Conservation (phyloP, 1,140 invertebrate genomes). For the Saccostrea cuccullata region DNA sequence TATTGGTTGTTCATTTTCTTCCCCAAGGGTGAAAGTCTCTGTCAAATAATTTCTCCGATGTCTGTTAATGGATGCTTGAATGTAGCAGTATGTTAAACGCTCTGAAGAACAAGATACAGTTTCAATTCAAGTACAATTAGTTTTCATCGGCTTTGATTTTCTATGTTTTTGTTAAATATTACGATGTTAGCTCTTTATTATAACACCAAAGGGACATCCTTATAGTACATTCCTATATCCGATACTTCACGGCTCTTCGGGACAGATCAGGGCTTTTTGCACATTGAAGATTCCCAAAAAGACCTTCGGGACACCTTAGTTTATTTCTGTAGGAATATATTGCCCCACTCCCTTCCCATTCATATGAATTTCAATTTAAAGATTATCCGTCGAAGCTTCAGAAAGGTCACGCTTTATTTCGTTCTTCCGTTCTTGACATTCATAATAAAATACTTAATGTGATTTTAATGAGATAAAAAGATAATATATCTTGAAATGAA, state of each 20-base stretch:
- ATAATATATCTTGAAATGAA: conserved; percentile 14
- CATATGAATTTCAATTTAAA: conserved; percentile 30
- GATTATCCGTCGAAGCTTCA: conserved; percentile 1
- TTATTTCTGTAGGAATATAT: conserved; percentile 24
- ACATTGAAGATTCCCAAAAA: background rate
- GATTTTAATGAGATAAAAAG: conserved; percentile 36
- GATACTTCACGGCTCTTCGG: conserved; percentile 8
- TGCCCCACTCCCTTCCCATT: conserved; percentile 11
- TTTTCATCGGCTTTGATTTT: background rate
- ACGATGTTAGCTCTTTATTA: background rate
- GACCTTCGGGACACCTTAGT: conserved; percentile 14
- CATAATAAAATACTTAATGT: conserved; percentile 32
- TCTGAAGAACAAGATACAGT: background rate
- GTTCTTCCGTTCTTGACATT: conserved; percentile 32
- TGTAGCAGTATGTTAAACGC: background rate
- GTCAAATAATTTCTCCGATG: conserved; percentile 23
- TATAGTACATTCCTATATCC: conserved; percentile 20
- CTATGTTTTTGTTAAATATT: background rate
- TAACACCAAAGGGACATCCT: background rate
- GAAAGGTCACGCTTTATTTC: conserved; percentile 27
- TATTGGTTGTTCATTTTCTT: conserved; percentile 15
- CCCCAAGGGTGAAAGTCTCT: background rate
- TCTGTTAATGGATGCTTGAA: conserved; percentile 11
- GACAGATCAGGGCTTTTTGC: conserved; percentile 23
- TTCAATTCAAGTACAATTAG: conserved; percentile 4